Base-by-base conservation (phyloP, 2,888 invertebrate genomes). In the Holacanthella duospinosa region DNA sequence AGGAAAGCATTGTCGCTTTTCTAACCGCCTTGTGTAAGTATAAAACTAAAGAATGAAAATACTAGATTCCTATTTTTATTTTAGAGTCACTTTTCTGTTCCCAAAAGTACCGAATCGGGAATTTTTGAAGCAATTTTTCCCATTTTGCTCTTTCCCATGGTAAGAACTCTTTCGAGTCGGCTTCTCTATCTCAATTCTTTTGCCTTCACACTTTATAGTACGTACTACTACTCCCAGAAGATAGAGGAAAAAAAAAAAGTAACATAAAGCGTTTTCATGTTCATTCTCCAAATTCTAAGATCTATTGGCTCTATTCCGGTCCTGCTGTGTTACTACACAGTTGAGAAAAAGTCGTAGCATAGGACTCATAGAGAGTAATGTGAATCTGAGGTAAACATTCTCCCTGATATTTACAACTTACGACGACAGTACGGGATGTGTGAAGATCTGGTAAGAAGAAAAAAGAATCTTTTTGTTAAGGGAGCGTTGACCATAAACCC, bases 41-140 rank as follows among this genome's bases (percentile, higher is more conserved):
- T n/a, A n/a, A n/a, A n/a, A n/a, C n/a, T n/a, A n/a, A n/a, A n/a
- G n/a, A n/a, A n/a, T n/a, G n/a, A n/a, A n/a, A n/a, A n/a, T n/a
- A n/a, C n/a, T n/a, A n/a, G n/a, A 21, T 9, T 48, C 48, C n/a
- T 64, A 64, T 66, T 63, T 62, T 62, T 64, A 55, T 64, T 64
- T 59, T 61, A 64, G 58, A 61, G 62, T 62, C 63, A 59, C 61
- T 54, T 64, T 55, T 53, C 63, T 56, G 57, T 36, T 24, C 6
- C 53, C 55, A 21, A 63, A 66, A 66, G 57, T 66, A 65, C 65
- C 63, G 61, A 66, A 63, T 43, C 66, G 62, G 66, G 66, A 66
- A 56, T 61, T 55, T n/a, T 26, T 19, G 25, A 6, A 19, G 21
- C 29, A 24, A n/a, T n/a, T 24, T 25, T 60, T 9, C 26, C 26